These are phyloP conservation scores for Zygogramma bicolorata DNA, from an alignment of 2,888 invertebrate genomes.

Conservation along the genomic window DNA sequence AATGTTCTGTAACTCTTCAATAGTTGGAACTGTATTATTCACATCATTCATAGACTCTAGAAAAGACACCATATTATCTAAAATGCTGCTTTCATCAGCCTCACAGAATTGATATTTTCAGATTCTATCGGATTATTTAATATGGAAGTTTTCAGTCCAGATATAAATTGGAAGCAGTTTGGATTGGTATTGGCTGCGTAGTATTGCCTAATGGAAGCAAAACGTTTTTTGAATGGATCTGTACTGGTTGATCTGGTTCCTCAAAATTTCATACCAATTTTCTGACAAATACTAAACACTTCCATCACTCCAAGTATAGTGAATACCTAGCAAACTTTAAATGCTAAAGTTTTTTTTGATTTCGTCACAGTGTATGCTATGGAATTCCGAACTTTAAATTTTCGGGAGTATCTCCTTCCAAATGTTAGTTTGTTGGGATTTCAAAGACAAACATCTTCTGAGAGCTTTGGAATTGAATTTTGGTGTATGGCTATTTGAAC, in stretches of 20 bases:
- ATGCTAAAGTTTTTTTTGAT: background rate
- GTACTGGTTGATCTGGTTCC: background rate
- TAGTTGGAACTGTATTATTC: too few relatives aligned
- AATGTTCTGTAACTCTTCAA: too few relatives aligned
- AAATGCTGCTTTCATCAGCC: background rate
- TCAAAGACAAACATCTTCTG: slow-evolving; percentile 21
- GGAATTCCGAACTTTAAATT: slow-evolving; percentile 29
- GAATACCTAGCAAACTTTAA: background rate
- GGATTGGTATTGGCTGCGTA: slow-evolving; percentile 34
- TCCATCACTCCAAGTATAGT: background rate
- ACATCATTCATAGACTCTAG: background rate
- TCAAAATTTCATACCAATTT: background rate
- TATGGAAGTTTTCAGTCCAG: slow-evolving; percentile 27
- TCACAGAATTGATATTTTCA: background rate
- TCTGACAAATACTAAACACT: background rate
- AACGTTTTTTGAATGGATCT: slow-evolving; percentile 30
- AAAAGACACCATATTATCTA: background rate
- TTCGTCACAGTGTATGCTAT: background rate
- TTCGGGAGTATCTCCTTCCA: slow-evolving; percentile 27
- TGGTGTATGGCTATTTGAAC: slow-evolving; percentile 29
- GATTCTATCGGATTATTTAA: slow-evolving; percentile 23
- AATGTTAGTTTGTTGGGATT: slow-evolving; percentile 14
- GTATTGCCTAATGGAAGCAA: slow-evolving; percentile 29
- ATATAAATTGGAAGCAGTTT: slow-evolving; percentile 33
- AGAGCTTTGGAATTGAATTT: slow-evolving; percentile 25